These are phyloP conservation scores for Cephus nigrinus DNA, from an alignment of 2,888 invertebrate genomes.

Conservation along the genomic window DNA sequence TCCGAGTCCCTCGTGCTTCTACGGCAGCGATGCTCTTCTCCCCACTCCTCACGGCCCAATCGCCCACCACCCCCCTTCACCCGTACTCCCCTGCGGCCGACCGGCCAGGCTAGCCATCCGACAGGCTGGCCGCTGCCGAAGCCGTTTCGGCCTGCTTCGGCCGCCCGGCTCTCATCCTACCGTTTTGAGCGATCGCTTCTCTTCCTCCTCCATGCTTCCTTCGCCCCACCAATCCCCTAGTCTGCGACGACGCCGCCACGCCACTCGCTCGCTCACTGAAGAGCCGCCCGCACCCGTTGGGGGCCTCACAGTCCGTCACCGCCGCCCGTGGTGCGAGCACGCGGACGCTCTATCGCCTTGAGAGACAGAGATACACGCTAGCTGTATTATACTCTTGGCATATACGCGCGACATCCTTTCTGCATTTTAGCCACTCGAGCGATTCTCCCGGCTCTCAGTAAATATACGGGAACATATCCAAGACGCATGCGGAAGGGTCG, in stretches of 20 bases:
- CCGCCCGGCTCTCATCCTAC: constrained; percentile 29
- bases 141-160: background rate
- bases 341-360: constrained; percentile 21
- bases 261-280: constrained; percentile 35
- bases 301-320: constrained; percentile 63
- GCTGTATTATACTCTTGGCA: background rate
- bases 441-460: background rate
- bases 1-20: background rate
- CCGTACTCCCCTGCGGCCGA: constrained; percentile 10
- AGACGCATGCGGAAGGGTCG: background rate
- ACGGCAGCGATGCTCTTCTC: constrained; percentile 14
- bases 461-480: background rate
- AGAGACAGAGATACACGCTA: background rate
- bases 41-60: constrained; percentile 27
- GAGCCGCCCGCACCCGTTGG: constrained; percentile 63
- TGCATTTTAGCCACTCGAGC: background rate
- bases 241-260: constrained; percentile 29
- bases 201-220: background rate
- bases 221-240: constrained; percentile 29
- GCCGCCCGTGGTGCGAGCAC: constrained; percentile 52
- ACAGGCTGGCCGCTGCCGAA: constrained; percentile 16
- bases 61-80: constrained; percentile 20
- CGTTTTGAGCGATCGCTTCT: constrained; percentile 23
- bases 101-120: constrained; percentile 6
- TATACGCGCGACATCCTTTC: background rate